Base-by-base conservation (phyloP, 2,113 vertebrate genomes). In the Rafetus swinhoei region DNA sequence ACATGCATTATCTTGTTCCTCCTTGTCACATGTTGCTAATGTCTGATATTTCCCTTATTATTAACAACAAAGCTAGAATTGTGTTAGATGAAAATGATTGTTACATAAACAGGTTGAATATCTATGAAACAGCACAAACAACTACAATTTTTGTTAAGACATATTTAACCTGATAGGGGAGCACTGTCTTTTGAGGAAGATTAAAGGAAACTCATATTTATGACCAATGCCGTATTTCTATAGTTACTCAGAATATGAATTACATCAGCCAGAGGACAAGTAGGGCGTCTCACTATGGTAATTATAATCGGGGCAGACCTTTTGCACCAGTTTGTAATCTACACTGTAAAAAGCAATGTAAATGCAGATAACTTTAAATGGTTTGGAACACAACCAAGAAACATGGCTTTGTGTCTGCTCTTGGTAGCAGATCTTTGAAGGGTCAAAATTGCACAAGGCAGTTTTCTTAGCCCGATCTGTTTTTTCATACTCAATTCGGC, bases 261-360 rank as follows among this genome's bases (percentile, higher is more conserved):
- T 0, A 16, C 62, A 9, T 99, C 98, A 99, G 95, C 99, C 99
- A 4, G 99, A 99, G 96, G 99, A 99, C 95, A 99, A 98, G 96
- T 99, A 99, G 0, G 99, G 99, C 7, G 98, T 99, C 97, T 99
- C 99, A 1, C 99, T 99, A 95, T 99, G 99, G 97, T 99, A 99
- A 95, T 99, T 99, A 94, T 99, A 99, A 98, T 99, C 99, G 4
- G 99, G 99, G 92, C 99, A 99, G 88, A 99, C 99, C 96, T 99
- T 99, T 88, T 99, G 99, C 97, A 99, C 99, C 97, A 99, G 99
- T 99, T 99, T 99, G 96, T 99, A 99, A 97, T 99, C 99, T 65
- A 99, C 98, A n/a, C 99, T 99, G 98, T 99, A 99, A 97, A 99
- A 99, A 82, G 99, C 99, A 57, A 99, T 99, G 97, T 99, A 99